Base-by-base conservation (phyloP, 2,113 vertebrate species). In the Thamnophis sirtalis region DNA sequence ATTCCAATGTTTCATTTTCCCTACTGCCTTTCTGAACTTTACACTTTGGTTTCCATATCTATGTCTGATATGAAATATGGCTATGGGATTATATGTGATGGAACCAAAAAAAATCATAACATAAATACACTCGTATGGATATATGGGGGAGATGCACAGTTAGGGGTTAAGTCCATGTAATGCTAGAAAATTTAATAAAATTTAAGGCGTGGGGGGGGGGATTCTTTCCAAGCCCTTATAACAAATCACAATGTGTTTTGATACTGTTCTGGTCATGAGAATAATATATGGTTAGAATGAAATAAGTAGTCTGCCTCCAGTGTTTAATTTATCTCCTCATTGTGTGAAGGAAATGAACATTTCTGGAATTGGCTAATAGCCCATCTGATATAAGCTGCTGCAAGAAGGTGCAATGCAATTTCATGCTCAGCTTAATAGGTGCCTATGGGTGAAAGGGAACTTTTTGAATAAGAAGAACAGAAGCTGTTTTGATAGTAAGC, bases 401-500 rank as follows among this genome's bases (percentile, higher is more conserved):
- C 54, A 88, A 93, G 91, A 94, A 93, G 48, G 51, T 93, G 87
- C 54, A 88, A 92, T 48, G 91, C 22, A 49, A 1, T 90, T 96
- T 94, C 90, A 91, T 3, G 58, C 51, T 54, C 68, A 80, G 7
- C 2, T 3, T 55, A 94, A 86, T 92, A 10, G 68, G 3, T 43
- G 48, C 2, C 0, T 3, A 2, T 91, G 33, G 93, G 91, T 54
- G 91, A 93, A 95, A 95, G 5, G 92, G 93, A 91, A 15, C 86
- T 91, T 60, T 85, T 55, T 13, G 86, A 94, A 90, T 0, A 0
- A 55, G 11, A 90, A 93, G 95, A 94, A 95, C 54, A 92, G 95
- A 95, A 94, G 93, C 49, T 93, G 94, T 93, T 94, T 96, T 93
- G 84, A 95, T 84, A 90, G 21, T 33, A 21, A 28, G 43, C 2